phyloP scores from a whole-genome alignment of 2,888 invertebrate genomes.

The Dendrolimus pini region DNA sequence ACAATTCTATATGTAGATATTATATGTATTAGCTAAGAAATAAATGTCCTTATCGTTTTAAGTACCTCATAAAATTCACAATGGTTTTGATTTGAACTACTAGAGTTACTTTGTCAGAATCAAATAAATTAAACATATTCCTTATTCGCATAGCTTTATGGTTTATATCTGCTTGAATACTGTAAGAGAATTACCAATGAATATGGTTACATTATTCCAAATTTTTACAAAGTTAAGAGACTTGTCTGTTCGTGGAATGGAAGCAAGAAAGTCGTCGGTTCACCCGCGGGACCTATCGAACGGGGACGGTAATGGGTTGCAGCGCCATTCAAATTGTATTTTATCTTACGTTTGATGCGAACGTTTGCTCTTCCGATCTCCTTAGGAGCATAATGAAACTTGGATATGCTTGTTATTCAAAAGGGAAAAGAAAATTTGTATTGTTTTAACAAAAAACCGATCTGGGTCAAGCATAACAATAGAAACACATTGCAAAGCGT shows the following conservation, averaged over 20 bases:
- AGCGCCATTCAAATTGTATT: conserved; percentile 41
- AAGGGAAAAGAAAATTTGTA: neutral
- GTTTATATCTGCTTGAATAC: too few species aligned
- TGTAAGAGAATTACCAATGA: neutral
- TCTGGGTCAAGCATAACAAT: neutral
- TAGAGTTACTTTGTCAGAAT: neutral
- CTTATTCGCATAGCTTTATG: too few species aligned
- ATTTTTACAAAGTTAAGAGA: conserved; percentile 4
- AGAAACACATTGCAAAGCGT: too few species aligned
- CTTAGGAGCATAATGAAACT: neutral
- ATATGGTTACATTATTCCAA: neutral
- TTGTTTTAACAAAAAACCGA: neutral
- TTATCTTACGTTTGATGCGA: conserved; percentile 27
- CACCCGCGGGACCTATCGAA: conserved; percentile 31
- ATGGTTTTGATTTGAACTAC: conserved; percentile 1
- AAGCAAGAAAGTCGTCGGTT: conserved; percentile 2
- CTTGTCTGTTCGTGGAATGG: neutral
- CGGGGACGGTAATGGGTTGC: conserved; percentile 25
- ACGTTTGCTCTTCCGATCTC: conserved; percentile 4
- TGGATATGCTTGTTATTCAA: neutral
- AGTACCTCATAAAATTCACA: neutral
- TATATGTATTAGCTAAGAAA: neutral
- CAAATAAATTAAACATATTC: too few species aligned
- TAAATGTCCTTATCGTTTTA: neutral
- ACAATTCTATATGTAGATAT: too few species aligned